Evolutionary conservation across 1,140 invertebrate genomes (phyloP).

Genomic region (Mactra quadrangularis): DNA sequence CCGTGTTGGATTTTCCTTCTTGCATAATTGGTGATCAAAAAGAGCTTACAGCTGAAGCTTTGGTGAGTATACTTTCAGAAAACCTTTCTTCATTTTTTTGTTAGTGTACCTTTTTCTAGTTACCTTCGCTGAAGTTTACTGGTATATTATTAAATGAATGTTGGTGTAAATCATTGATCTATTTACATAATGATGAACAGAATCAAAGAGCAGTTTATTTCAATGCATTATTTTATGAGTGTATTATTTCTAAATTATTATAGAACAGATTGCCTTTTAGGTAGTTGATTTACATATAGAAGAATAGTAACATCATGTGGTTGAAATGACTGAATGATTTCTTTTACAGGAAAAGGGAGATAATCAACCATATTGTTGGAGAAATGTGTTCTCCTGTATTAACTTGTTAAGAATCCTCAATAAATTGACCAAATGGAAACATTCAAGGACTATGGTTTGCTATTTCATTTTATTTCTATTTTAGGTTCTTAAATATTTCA

Average conservation of each 20-base stretch:
- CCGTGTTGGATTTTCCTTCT: constrained; percentile 96
- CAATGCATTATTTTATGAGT: too few species aligned
- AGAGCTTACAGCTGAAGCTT: constrained; percentile 95
- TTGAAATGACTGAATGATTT: constrained; percentile 14
- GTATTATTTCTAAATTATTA: too few species aligned
- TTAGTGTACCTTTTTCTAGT: background rate
- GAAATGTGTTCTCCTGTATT: constrained; percentile 99
- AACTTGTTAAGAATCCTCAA: constrained; percentile 98
- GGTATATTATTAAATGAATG: background rate
- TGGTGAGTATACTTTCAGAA: constrained; percentile 84
- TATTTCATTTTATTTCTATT: background rate
- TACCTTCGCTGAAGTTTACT: background rate
- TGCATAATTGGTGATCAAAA: constrained; percentile 98
- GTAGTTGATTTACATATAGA: too few species aligned
- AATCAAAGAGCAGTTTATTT: too few species aligned
- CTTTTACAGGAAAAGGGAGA: constrained; percentile 91
- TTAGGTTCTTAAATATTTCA: too few species aligned
- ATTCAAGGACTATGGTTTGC: constrained; percentile 97
- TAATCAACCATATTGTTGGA: constrained; percentile 95
- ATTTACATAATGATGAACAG: background rate
- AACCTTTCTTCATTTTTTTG: background rate
- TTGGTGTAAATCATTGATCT: background rate
- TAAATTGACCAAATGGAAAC: constrained; percentile 99
- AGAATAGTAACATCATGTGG: background rate
- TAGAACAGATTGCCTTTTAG: too few species aligned